Conservation (phyloP, 2,797 vertebrate genomes). For the Bucorvus abyssinicus region DNA sequence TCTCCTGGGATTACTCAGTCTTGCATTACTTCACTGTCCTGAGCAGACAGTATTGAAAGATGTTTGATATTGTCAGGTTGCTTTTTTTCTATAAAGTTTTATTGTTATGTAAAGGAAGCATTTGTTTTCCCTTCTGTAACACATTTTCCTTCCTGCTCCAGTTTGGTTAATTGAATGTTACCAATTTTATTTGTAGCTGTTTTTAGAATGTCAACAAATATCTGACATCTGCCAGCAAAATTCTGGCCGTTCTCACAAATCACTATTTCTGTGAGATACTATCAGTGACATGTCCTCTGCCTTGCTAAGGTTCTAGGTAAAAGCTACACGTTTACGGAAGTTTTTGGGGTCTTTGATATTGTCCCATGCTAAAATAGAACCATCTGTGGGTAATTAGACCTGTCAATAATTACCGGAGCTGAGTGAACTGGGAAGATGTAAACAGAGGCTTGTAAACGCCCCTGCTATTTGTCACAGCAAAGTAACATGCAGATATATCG, state of each 20-base stretch:
- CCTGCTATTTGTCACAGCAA: not conserved
- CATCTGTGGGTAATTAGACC: not conserved
- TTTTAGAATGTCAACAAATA: not conserved
- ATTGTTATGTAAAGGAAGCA: not conserved
- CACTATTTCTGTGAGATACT: not conserved
- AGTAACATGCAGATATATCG: fast-evolving
- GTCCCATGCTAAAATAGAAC: not conserved
- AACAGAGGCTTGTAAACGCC: not conserved
- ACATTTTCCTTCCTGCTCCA: not conserved
- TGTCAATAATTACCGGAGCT: not conserved
- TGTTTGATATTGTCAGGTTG: not conserved
- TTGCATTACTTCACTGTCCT: not conserved
- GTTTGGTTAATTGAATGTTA: not conserved
- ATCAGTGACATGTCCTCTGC: not conserved
- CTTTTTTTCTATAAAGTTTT: not conserved
- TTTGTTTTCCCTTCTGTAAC: not conserved
- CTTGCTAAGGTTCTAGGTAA: not conserved
- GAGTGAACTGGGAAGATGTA: not conserved
- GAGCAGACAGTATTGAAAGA: not conserved
- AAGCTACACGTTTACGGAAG: not conserved
- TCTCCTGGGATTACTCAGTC: not conserved
- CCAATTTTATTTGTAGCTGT: not conserved
- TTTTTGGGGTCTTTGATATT: not conserved
- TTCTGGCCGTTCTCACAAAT: not conserved
- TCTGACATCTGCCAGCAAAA: not conserved